Conservation (phyloP, 2,113 vertebrate species). For the Albula glossodonta region DNA sequence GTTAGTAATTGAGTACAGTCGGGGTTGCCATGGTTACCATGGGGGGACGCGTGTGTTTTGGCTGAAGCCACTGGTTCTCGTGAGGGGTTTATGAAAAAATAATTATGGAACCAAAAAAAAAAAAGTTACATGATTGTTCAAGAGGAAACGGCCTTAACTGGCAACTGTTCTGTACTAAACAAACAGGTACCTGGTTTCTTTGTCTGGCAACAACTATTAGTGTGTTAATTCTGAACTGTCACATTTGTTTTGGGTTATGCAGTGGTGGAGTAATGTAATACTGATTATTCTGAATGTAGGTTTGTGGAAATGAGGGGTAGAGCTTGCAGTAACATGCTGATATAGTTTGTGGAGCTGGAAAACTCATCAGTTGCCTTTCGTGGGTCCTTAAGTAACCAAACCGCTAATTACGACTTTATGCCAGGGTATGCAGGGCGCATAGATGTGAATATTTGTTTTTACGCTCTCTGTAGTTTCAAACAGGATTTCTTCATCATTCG, state of each 20-base stretch:
- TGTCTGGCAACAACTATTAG: neutral
- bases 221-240: neutral
- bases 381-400: neutral
- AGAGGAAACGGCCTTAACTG: neutral
- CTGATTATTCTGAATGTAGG: neutral
- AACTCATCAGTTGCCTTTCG: neutral
- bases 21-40: slow-evolving; percentile 24
- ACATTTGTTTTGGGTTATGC: neutral
- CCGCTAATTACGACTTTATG: neutral
- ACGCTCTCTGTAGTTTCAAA: too few species aligned
- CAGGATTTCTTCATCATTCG: too few species aligned
- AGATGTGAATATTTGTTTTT: neutral
- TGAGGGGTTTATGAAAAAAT: neutral
- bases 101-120: neutral
- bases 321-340: neutral
- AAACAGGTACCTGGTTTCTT: neutral
- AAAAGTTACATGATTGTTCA: neutral
- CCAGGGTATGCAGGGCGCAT: neutral
- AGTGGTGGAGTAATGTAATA: neutral
- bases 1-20: slow-evolving; percentile 16
- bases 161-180: neutral
- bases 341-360: neutral
- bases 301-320: neutral
- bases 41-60: neutral
- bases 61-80: neutral